Evolutionary conservation across 2,888 invertebrate species (phyloP), one percentile per base, ranked within the genome.

Genomic region (Drosophila merina): DNA sequence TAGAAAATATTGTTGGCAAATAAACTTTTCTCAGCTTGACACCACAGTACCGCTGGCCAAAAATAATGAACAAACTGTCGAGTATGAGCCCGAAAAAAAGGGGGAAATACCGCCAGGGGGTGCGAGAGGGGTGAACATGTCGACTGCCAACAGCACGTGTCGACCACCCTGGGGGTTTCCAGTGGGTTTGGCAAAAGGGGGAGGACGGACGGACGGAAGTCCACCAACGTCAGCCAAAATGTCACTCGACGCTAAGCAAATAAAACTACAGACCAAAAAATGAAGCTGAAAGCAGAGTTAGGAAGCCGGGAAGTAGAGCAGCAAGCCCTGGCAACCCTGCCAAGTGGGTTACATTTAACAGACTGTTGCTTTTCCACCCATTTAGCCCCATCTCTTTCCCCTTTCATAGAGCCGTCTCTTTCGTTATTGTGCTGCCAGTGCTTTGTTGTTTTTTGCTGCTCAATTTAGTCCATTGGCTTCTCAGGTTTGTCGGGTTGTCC

Each of bases 391-490:
- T 31, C 30, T 26, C n/a, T 40, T 10, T 30, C 12, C 9, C 59
- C 33, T 1, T 10, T 25, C 28, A 36, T 12, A 20, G 14, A 7
- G 9, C 33, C 48, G n/a, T 26, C 40, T 42, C 52, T 26, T 3
- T 31, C n/a, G 8, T 28, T 42, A 51, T 72, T 51, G 45, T 36
- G 47, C 10, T 54, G n/a, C 38, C 47, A 47, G 42, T 31, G 44
- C 8, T 33, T 44, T 44, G n/a, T 57, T 49, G 7, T 40, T 42
- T 58, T 51, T 72, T 56, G 66, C 67, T 76, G 82, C 83, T 69
- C 86, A 82, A 85, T 87, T 85, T 67, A 79, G 79, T 74, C 57
- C 72, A 82, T 72, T 81, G 79, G 86, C 77, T 77, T 64, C 42
- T 64, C 42, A 60, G 79, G 67, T 71, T 60, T 49, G 54, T 40